Conservation (phyloP, 2,888 invertebrate genomes). For the Tipula unca region DNA sequence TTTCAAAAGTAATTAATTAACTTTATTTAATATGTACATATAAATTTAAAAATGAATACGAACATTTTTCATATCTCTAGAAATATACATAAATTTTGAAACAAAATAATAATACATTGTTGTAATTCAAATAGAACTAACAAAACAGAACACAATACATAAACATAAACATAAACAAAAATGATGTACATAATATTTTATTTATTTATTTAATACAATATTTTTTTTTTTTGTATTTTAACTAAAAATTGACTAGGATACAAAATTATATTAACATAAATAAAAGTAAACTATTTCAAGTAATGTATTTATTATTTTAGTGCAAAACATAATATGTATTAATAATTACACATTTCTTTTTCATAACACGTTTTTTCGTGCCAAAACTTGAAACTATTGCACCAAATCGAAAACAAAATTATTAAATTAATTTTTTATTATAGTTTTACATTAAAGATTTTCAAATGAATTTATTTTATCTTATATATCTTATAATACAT, state of each 20-base stretch:
- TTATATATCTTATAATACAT: background rate
- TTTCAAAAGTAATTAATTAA: background rate
- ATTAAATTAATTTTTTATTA: background rate
- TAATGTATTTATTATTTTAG: background rate
- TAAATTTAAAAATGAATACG: background rate
- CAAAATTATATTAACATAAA: background rate
- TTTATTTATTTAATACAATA: background rate
- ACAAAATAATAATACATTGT: background rate
- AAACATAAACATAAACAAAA: background rate
- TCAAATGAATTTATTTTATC: background rate
- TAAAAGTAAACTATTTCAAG: background rate
- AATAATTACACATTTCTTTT: background rate
- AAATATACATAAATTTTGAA: background rate
- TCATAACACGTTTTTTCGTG: background rate
- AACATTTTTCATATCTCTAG: background rate
- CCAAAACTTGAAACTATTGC: background rate
- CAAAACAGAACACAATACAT: background rate
- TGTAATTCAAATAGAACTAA: background rate
- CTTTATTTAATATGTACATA: background rate
- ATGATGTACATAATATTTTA: background rate
- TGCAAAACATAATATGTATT: background rate
- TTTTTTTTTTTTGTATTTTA: background rate
- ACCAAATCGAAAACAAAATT: background rate
- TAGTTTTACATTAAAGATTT: background rate
- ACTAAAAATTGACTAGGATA: background rate